Evolutionary conservation across 2,888 invertebrate genomes (phyloP).

Genomic region (Hoplodrina ambigua): DNA sequence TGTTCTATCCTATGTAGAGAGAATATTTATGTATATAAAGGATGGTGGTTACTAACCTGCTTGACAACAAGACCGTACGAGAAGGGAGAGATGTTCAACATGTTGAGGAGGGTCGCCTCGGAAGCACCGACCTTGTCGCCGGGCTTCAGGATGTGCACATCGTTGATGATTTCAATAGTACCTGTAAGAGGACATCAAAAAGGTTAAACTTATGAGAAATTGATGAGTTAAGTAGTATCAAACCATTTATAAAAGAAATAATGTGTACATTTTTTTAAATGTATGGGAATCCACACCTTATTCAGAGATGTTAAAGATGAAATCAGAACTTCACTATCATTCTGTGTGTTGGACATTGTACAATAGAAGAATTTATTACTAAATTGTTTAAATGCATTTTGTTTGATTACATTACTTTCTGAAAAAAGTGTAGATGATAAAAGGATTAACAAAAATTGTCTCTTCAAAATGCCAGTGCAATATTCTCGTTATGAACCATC

Average conservation of each 20-base stretch:
- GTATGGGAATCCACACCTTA: too few species aligned
- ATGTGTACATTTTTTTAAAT: too few species aligned
- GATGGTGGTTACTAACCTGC: conserved; percentile 87
- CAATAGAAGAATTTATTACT: too few species aligned
- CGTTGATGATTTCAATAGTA: conserved; percentile 99
- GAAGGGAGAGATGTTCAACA: conserved; percentile 99
- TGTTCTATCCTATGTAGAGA: too few species aligned
- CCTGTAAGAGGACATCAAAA: too few species aligned
- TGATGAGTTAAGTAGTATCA: too few species aligned
- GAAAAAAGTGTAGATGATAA: not conserved
- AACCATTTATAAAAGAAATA: not conserved
- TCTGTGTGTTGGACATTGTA: too few species aligned
- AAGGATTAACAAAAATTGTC: conserved; percentile 60
- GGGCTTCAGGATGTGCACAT: conserved; percentile 97
- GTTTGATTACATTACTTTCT: too few species aligned
- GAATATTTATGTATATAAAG: not conserved
- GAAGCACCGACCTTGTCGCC: conserved; percentile 99
- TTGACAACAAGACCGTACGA: conserved; percentile 99
- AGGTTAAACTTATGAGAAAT: too few species aligned
- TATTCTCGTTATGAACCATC: conserved; percentile 65
- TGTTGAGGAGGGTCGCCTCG: conserved; percentile 99
- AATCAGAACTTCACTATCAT: too few species aligned
- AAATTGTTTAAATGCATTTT: too few species aligned
- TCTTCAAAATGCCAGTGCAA: conserved; percentile 85
- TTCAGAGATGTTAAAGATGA: too few species aligned